A percentile compares a stretch with the other conserved stretches of the same genome.
Evolutionary conservation across 2,797 vertebrate genomes (phyloP).

Genomic region (Bucorvus abyssinicus): DNA sequence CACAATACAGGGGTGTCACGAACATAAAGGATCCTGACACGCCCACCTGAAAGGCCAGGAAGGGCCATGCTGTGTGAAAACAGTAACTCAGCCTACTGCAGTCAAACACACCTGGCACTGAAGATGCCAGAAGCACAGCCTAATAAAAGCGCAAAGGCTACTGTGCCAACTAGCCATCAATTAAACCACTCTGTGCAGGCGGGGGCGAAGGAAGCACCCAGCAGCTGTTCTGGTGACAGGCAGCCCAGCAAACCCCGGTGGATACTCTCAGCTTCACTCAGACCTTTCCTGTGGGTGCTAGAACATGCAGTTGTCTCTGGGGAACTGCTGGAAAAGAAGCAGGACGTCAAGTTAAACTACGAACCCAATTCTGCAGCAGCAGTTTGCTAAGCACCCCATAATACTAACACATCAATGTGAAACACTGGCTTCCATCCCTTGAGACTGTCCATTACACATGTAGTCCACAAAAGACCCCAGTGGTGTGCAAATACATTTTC

Average conservation of each 20-base stretch:
- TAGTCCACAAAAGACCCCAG: background rate
- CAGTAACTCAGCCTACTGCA: background rate
- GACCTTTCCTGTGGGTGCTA: background rate
- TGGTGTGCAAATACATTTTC: background rate
- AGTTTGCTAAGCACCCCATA: background rate
- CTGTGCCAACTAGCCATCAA: rapidly evolving
- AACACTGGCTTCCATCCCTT: background rate
- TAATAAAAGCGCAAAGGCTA: background rate
- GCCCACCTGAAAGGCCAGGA: background rate
- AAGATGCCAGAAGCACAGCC: background rate
- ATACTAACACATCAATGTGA: background rate
- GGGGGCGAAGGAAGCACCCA: background rate
- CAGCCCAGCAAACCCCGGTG: background rate
- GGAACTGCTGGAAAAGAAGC: background rate
- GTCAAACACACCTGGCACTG: background rate
- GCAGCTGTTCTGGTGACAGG: background rate
- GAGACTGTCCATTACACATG: rapidly evolving
- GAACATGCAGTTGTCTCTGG: rapidly evolving
- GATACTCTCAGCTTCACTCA: background rate
- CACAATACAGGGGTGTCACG: rapidly evolving
- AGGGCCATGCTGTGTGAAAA: background rate
- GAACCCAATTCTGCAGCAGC: background rate
- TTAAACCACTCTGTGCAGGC: background rate
- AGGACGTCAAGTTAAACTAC: rapidly evolving
- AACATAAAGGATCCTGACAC: no score